Conservation (phyloP, 2,113 vertebrate genomes). For the Coptodon rendalli region DNA sequence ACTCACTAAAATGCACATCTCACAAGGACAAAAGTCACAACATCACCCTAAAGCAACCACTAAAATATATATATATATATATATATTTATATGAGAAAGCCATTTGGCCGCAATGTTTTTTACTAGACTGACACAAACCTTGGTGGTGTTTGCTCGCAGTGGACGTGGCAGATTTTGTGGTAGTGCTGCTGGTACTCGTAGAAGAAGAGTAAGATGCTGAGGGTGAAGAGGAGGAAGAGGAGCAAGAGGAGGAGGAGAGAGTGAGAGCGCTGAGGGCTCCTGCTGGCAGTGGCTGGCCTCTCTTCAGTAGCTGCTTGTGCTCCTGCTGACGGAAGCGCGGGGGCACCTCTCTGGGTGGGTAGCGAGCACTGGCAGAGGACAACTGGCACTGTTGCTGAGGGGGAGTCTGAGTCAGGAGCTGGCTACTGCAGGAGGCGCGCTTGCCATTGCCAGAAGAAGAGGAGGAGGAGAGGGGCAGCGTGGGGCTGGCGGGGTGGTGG, state of each 20-base stretch:
- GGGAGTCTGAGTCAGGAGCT: constrained; percentile 51
- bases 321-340: constrained; percentile 98
- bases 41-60: neutral
- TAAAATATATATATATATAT: neutral
- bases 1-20: neutral
- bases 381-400: constrained; percentile 71
- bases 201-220: constrained; percentile 54
- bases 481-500: constrained; percentile 77
- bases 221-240: constrained; percentile 48
- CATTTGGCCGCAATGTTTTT: neutral
- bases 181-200: constrained; percentile 51
- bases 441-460: constrained; percentile 91
- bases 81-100: neutral
- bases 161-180: constrained; percentile 62
- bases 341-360: constrained; percentile 94
- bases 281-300: constrained; percentile 89
- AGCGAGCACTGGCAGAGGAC: constrained; percentile 79
- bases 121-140: constrained; percentile 73
- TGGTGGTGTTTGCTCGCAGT: constrained; percentile 75
- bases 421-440: constrained; percentile 69
- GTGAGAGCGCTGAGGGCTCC: constrained; percentile 77
- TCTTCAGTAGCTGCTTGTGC: constrained; percentile 96
- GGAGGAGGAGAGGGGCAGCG: constrained; percentile 80
- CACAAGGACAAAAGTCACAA: neutral
- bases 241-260: constrained; percentile 53